Evolutionary conservation across 2,797 vertebrate genomes (phyloP).

Genomic region (Lophura swinhoii): DNA sequence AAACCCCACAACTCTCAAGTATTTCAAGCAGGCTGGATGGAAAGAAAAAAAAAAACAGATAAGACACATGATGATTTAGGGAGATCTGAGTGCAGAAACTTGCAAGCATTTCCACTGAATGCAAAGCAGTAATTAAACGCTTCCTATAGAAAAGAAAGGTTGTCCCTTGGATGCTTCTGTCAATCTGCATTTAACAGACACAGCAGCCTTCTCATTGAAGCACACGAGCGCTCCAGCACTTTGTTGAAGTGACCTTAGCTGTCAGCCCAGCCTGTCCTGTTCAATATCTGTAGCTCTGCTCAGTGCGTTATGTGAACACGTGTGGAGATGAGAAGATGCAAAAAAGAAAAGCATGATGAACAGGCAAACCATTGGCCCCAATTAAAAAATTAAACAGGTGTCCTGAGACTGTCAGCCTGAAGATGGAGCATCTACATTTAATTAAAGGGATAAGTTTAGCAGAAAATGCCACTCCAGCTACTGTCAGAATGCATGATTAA

Average conservation of each 20-base stretch:
- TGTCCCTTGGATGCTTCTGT: constrained; percentile 65
- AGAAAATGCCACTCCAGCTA: constrained; percentile 67
- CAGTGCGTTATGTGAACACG: not conserved
- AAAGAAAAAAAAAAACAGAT: constrained; percentile 24
- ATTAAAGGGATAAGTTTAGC: constrained; percentile 66
- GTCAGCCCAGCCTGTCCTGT: constrained; percentile 66
- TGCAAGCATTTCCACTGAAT: constrained; percentile 31
- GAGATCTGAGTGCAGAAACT: constrained; percentile 20
- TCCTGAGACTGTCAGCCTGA: constrained; percentile 64
- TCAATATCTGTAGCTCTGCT: constrained; percentile 48
- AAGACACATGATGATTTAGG: constrained; percentile 14
- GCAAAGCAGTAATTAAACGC: constrained; percentile 68
- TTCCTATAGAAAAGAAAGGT: constrained; percentile 60
- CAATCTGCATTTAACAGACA: constrained; percentile 70
- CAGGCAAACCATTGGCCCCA: constrained; percentile 46
- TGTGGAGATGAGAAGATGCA: not conserved
- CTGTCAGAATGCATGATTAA: constrained; percentile 78
- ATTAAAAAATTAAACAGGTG: constrained; percentile 70
- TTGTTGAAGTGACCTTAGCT: constrained; percentile 70
- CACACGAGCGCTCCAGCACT: constrained; percentile 4
- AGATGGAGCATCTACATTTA: constrained; percentile 65
- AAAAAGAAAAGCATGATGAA: constrained; percentile 3
- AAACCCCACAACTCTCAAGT: not conserved
- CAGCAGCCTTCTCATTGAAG: constrained; percentile 62
- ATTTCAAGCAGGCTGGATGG: not conserved